Evolutionary conservation across 2,888 invertebrate genomes (phyloP).

Genomic region (Danaus chrysippus): DNA sequence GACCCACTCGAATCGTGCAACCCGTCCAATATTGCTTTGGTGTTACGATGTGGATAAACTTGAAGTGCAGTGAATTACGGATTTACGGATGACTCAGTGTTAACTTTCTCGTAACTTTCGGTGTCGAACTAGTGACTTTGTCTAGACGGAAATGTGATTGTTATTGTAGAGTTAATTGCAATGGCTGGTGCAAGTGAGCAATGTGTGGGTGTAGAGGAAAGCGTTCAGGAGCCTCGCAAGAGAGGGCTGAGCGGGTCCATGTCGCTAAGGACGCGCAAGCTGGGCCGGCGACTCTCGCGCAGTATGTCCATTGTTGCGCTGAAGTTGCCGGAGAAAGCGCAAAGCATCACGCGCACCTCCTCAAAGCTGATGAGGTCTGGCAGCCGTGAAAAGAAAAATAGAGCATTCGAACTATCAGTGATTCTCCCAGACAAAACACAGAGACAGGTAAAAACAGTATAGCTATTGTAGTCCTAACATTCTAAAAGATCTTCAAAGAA

Average conservation of each 20-base stretch:
- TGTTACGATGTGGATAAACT: slow-evolving; percentile 62
- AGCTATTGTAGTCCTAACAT: background rate
- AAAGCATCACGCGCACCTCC: slow-evolving; percentile 79
- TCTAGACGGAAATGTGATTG: slow-evolving; percentile 66
- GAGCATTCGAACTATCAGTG: slow-evolving; percentile 80
- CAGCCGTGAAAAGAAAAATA: slow-evolving; percentile 77
- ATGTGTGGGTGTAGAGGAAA: slow-evolving; percentile 53
- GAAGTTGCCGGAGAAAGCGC: slow-evolving; percentile 79
- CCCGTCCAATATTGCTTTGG: slow-evolving; percentile 50
- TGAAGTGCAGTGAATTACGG: slow-evolving; percentile 54
- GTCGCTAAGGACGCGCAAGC: slow-evolving; percentile 71
- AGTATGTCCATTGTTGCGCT: slow-evolving; percentile 78
- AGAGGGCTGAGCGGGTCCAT: slow-evolving; percentile 70
- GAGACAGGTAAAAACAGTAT: slow-evolving; percentile 71
- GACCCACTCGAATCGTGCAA: slow-evolving; percentile 45
- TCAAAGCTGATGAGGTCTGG: slow-evolving; percentile 79
- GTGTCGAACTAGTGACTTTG: slow-evolving; percentile 53
- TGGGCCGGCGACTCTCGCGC: slow-evolving; percentile 75
- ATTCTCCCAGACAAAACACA: slow-evolving; percentile 83
- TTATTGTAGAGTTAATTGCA: slow-evolving; percentile 58
- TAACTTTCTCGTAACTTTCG: slow-evolving; percentile 51
- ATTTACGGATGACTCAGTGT: slow-evolving; percentile 57
- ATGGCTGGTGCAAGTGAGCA: slow-evolving; percentile 73
- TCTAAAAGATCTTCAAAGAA: no score
- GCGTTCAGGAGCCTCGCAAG: slow-evolving; percentile 49